Conservation (phyloP, 2,888 invertebrate species). For the Drosophila mayaguana region DNA sequence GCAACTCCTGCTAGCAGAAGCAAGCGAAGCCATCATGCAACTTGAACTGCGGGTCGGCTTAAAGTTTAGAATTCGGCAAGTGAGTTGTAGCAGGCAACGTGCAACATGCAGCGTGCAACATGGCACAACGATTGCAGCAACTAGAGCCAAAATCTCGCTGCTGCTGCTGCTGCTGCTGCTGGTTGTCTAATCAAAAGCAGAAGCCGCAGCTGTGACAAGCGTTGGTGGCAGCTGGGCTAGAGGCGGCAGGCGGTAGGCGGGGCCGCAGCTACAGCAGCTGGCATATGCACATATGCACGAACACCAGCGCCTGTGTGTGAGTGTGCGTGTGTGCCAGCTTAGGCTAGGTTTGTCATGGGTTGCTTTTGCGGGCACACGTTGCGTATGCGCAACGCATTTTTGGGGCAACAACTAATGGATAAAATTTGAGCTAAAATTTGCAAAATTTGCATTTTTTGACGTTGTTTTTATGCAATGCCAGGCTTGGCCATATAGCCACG, state of each 20-base stretch:
- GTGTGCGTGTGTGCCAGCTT: conserved; percentile 11
- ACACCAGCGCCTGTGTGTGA: conserved; percentile 4
- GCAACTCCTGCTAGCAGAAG: too few species aligned
- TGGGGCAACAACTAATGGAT: conserved; percentile 71
- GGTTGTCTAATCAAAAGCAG: conserved; percentile 76
- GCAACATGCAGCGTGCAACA: conserved; percentile 19
- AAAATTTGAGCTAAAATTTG: conserved; percentile 75
- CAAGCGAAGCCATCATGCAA: not conserved
- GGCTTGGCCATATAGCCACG: not conserved
- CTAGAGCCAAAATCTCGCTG: conserved; percentile 7
- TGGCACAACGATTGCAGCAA: conserved; percentile 12
- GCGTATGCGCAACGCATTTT: conserved; percentile 75
- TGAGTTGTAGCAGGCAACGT: not conserved
- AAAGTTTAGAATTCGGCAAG: not conserved
- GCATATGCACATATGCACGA: conserved; percentile 34
- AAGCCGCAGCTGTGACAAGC: conserved; percentile 75
- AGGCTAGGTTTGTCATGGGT: conserved; percentile 7
- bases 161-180: conserved; percentile 12
- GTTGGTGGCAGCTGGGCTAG: not conserved
- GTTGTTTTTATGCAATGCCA: conserved; percentile 44
- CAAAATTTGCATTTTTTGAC: conserved; percentile 77
- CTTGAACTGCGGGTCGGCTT: too few species aligned
- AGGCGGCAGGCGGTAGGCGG: not conserved
- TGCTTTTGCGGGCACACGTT: conserved; percentile 56
- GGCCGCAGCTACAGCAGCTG: conserved; percentile 26